Conservation (phyloP, 2,113 vertebrate genomes). For the Polypterus senegalus region DNA sequence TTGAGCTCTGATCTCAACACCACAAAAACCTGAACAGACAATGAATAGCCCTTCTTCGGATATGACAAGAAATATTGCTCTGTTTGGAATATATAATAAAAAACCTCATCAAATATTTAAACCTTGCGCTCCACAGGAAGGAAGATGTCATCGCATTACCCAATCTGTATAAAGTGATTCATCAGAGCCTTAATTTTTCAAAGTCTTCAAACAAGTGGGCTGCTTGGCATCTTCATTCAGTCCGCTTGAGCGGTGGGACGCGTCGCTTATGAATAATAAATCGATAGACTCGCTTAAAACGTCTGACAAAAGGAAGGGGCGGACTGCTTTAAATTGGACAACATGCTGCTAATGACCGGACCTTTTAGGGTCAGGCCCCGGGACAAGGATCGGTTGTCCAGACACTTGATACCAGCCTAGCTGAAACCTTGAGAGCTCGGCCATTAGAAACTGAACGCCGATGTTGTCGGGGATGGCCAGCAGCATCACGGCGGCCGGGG, state of each 20-base stretch:
- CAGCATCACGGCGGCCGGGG: neutral
- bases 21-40: conserved; percentile 1
- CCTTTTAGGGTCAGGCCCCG: too few relatives aligned
- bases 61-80: conserved; percentile 19
- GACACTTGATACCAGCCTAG: too few relatives aligned
- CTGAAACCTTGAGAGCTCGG: too few relatives aligned
- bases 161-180: conserved; percentile 56
- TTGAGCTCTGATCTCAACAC: too few relatives aligned
- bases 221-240: too few relatives aligned
- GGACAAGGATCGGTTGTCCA: too few relatives aligned
- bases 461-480: too few relatives aligned
- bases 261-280: conserved; percentile 25
- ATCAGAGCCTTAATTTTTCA: conserved; percentile 8
- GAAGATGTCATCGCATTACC: conserved; percentile 58
- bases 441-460: too few relatives aligned
- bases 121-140: conserved; percentile 57
- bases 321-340: too few relatives aligned
- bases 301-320: conserved; percentile 3
- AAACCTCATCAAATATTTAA: conserved; percentile 44
- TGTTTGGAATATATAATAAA: conserved; percentile 29
- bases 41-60: conserved; percentile 19
- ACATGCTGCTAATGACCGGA: too few relatives aligned
- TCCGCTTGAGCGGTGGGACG: too few relatives aligned
- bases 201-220: too few relatives aligned
- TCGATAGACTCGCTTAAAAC: conserved; percentile 13